A percentile compares a stretch with the other conserved stretches of the same genome.
phyloP scores from a whole-genome alignment of 1,140 invertebrate genomes.

The Mycetomoellerius zeteki region DNA sequence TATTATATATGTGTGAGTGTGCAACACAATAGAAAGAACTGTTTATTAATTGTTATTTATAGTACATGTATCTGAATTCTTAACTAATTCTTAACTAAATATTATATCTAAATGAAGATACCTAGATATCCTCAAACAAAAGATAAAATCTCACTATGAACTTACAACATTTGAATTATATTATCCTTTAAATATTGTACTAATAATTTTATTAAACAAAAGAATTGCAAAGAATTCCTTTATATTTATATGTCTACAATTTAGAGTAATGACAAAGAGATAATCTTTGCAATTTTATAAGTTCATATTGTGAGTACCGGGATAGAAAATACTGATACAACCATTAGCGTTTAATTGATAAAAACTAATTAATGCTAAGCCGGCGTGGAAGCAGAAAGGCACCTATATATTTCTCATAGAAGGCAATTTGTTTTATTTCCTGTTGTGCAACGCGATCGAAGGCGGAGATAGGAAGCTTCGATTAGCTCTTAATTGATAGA shows the following conservation, averaged over 20 bases:
- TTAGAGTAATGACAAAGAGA: neutral
- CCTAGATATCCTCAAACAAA: neutral
- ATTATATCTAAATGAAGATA: neutral
- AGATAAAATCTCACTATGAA: neutral
- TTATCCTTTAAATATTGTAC: neutral
- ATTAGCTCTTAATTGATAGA: conserved; percentile 64
- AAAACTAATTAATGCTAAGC: conserved; percentile 46
- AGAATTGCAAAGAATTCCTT: no score
- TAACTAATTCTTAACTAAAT: neutral
- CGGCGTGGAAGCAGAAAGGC: neutral
- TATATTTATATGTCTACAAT: neutral
- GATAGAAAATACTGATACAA: conserved; percentile 11
- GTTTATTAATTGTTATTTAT: neutral
- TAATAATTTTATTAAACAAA: neutral
- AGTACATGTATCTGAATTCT: neutral
- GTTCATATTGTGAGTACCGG: neutral
- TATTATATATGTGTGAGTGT: neutral
- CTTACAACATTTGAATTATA: neutral
- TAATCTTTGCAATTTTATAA: neutral
- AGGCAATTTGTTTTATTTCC: conserved; percentile 32
- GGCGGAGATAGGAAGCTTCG: conserved; percentile 36
- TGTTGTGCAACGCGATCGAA: conserved; percentile 42
- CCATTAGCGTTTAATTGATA: conserved; percentile 22
- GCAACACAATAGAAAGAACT: neutral
- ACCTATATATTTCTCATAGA: neutral